A percentile compares a stretch with the other conserved stretches of the same genome.
Evolutionary conservation across 2,888 invertebrate genomes (phyloP).

Genomic region (Leptura quadrifasciata): DNA sequence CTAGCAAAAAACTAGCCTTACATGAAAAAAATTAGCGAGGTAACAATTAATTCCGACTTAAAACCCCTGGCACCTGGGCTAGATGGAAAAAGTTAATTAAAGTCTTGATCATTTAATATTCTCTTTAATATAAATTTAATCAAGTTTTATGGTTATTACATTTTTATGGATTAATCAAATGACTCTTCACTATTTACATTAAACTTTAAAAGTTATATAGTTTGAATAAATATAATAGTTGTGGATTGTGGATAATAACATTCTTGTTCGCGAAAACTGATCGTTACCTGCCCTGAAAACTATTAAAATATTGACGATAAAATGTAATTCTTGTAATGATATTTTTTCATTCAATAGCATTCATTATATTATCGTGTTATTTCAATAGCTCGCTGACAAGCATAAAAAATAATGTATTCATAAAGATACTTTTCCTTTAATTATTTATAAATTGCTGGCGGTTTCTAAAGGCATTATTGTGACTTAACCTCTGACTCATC

Average conservation of each 20-base stretch:
- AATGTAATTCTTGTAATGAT: background rate
- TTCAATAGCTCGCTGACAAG: background rate
- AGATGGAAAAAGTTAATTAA: too few species aligned
- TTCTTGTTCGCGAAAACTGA: too few species aligned
- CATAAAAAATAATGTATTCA: slow-evolving; percentile 7
- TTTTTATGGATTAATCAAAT: too few species aligned
- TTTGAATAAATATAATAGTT: background rate
- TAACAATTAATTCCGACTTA: too few species aligned
- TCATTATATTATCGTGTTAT: background rate
- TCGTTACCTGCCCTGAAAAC: background rate
- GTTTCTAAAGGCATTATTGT: background rate
- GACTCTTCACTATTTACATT: background rate
- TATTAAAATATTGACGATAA: background rate
- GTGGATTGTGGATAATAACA: background rate
- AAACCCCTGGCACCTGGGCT: too few species aligned
- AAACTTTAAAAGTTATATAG: background rate
- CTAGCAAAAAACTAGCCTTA: too few species aligned
- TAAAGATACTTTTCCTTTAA: slow-evolving; percentile 4
- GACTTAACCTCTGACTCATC: slow-evolving; percentile 15
- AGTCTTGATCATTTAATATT: too few species aligned
- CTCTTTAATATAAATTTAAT: too few species aligned
- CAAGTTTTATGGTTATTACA: too few species aligned
- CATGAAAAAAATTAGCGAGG: too few species aligned
- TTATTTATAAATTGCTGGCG: background rate
- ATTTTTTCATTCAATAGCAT: background rate